Evolutionary conservation across 2,113 vertebrate species (phyloP), one percentile per base, ranked within the genome.

Genomic region (Ptilonorhynchus violaceus): DNA sequence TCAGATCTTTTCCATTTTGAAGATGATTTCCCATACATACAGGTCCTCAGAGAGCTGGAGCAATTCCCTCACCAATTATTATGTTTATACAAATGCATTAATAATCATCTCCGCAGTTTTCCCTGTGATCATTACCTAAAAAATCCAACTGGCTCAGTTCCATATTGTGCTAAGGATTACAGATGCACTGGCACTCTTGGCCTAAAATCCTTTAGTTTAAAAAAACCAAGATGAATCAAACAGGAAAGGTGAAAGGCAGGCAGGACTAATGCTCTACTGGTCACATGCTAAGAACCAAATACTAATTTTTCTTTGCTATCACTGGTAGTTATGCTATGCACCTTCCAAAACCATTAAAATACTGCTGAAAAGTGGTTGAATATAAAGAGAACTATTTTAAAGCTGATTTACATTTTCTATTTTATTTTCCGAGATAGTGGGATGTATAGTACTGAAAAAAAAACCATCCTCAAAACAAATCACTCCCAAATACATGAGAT

Each of bases 321-420:
- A 14, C 13, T 14, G 28, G 44, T 4, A 46, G 17, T 17, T 62
- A 44, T 2, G 9, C 15, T 11, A 10, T 1, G 11, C 1, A 22
- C 19, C 19, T 30, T n/a, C 10, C 15, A 46, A 78, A 74, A 13
- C 5, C 30, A 55, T 49, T 44, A 24, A 35, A 94, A 41, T 35
- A 47, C 3, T 63, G 16, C 39, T 66, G 19, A n/a, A 66, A 55
- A 53, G 15, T 7, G 11, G 28, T 9, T 81, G 44, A 50, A 52
- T 19, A 33, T 5, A 69, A 73, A 67, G 11, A 28, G 60, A 63
- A 35, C 3, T 20, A 12, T 6, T 82, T 78, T 17, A 73, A 55
- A 94, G 73, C 4, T 4, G 33, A 63, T 72, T 72, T 33, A 24
- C 2, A 12, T 33, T 39, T 76, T 49, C 3, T 42, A 0, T 19